Evolutionary conservation across 2,113 vertebrate species (phyloP), one percentile per base, ranked within the genome.

Genomic region (Ramphastos sulfuratus): DNA sequence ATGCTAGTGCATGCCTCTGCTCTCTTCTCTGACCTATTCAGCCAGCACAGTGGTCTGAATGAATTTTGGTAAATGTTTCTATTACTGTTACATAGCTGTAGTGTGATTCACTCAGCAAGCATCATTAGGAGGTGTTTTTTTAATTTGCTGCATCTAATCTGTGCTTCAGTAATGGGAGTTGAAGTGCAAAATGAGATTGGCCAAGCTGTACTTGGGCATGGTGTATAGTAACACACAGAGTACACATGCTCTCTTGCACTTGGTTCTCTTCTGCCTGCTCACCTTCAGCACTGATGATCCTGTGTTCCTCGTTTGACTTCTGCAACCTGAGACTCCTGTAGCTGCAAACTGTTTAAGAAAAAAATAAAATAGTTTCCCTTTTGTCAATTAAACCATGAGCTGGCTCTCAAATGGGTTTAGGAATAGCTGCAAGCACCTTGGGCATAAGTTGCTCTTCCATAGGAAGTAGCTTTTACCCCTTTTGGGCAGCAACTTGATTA

Each of bases 161-260:
- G n/a, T 78, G 27, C 89, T 92, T 92, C 44, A 77, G 59, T 50
- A 74, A 56, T 56, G 69, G 27, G 60, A 74, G 24, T 84, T 85
- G 37, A 88, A 92, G 52, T 78, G 64, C 77, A 72, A 89, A 86
- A 66, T 88, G 55, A 66, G 91, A 93, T 95, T 94, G 44, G 42
- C 60, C 48, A 84, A 85, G 27, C 25, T 72, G 31, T 84, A 71
- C 63, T 87, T 93, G 18, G 46, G 46, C 66, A n/a, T 9, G 58
- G 18, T 37, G 82, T 65, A 67, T 10, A 64, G 55, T 73, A n/a
- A 66, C 52, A 15, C 21, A 56, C 4, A 31, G 18, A 17, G 30
- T 2, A 2, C 3, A 2, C 19, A 63, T 10, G 50, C 37, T 9
- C 73, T 19, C 52, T 77, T 66, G 24, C 7, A 3, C 24, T 74